Conservation (phyloP, 2,113 vertebrate species). For the Sisor rabdophorus region DNA sequence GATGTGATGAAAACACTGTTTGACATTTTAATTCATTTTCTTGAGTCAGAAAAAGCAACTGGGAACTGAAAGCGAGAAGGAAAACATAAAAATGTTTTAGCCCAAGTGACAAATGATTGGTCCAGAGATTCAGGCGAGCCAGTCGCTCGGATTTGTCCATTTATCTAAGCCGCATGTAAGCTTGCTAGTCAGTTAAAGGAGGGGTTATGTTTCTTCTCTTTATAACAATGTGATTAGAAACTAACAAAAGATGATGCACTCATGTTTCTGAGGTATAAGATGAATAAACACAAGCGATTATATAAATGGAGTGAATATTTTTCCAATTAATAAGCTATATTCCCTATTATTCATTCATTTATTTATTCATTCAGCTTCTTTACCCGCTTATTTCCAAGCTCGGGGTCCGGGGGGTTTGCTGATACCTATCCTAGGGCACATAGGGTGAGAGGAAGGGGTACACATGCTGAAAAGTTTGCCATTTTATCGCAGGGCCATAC, state of each 20-base stretch:
- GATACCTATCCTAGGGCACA: too few species aligned
- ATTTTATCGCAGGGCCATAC: too few species aligned
- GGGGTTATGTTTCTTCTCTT: background rate
- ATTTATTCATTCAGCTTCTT: too few species aligned
- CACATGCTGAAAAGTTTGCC: too few species aligned
- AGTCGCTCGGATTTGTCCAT: background rate
- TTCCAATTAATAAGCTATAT: too few species aligned
- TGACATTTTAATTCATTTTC: background rate
- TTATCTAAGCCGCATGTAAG: background rate
- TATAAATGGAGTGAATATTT: too few species aligned
- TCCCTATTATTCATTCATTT: too few species aligned
- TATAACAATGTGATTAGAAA: background rate
- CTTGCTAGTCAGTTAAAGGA: too few species aligned
- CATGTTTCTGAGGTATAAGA: background rate
- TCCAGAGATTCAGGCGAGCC: background rate
- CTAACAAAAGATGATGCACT: background rate
- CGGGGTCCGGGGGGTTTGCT: too few species aligned
- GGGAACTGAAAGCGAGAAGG: background rate
- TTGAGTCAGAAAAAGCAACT: background rate
- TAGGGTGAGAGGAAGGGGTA: too few species aligned
- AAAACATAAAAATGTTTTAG: background rate
- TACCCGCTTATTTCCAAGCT: too few species aligned
- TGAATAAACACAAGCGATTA: background rate
- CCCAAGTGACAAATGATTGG: background rate
- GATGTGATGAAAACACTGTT: background rate